Conservation (phyloP, 1,140 invertebrate species). For the Drosophila sproati region DNA sequence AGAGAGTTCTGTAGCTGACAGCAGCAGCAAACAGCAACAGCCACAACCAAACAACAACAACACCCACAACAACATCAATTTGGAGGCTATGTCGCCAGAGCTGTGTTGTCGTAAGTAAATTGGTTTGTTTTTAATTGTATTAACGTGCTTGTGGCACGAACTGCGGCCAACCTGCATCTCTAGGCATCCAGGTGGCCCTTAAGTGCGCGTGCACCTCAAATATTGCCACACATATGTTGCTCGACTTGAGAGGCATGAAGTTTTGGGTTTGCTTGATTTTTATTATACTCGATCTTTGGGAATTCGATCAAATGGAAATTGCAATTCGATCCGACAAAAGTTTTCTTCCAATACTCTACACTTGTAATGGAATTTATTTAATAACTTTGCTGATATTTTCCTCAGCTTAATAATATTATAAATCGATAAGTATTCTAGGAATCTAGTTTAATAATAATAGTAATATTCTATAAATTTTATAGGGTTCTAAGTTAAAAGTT, state of each 20-base stretch:
- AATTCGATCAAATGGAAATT: too few species aligned
- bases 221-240: constrained; percentile 52
- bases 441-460: too few species aligned
- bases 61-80: constrained; percentile 7
- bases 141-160: constrained; percentile 48
- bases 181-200: constrained; percentile 50
- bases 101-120: constrained; percentile 39
- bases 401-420: too few species aligned
- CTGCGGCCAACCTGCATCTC: constrained; percentile 10
- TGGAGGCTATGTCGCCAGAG: background rate
- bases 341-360: too few species aligned
- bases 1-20: constrained; percentile 46
- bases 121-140: constrained; percentile 77
- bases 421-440: too few species aligned
- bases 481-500: too few species aligned
- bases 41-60: constrained; percentile 40
- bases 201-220: constrained; percentile 63
- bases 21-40: background rate
- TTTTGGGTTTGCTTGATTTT: constrained; percentile 26
- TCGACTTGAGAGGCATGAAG: constrained; percentile 53
- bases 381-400: too few species aligned
- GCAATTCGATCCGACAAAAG: too few species aligned
- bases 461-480: too few species aligned
- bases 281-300: background rate
- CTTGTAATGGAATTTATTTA: too few species aligned